Base-by-base conservation (phyloP, 1,140 invertebrate species). In the Brachionus paranguensis region DNA sequence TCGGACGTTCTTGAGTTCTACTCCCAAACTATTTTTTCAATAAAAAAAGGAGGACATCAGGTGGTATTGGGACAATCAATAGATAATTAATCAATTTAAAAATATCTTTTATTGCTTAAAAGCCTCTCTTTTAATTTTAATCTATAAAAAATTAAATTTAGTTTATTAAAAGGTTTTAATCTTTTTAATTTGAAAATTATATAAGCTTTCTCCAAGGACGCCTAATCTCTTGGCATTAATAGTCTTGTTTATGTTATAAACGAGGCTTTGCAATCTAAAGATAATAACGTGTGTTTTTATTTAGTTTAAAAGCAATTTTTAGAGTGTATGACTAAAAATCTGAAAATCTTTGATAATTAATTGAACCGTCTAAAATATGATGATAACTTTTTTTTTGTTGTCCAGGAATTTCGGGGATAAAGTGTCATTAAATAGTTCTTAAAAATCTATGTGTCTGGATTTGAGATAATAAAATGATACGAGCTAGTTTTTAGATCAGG, bases 401-500 rank as follows among this genome's bases (percentile, higher is more conserved):
- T 72, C 68, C 41, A 68, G n/a, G 17, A 43, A 72, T 41, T 72
- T 43, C 68, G 33, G 68, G n/a, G 43, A 72, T 43, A 11, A 72
- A 72, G 33, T 72, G 68, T 72, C 68, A 20, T 43, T 17, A 72
- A 72, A 72, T 72, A 20, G 68, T 41, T 43, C 65, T 20, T 72
- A 72, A 43, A 17, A 20, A 10, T 41, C 20, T 72, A 72, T 41
- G 33, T 41, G 33, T 41, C 37, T 72, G 17, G 33, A n/a, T 72
- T 72, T 43, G 41, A 14, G 68, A 72, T 72, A 72, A 72, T 72
- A 72, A 72, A 43, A 72, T 72, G 68, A 72, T 72, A 72, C 33
- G 41, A 72, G 37, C 41, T 8, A 33, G 65, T 68, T 72, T 72
- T 43, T 45, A 72, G 68, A 41, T 72, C 68, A 72, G 33, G 33